Evolutionary conservation across 2,113 vertebrate species (phyloP), one percentile per base, ranked within the genome.

Genomic region (Actinemys pallida): DNA sequence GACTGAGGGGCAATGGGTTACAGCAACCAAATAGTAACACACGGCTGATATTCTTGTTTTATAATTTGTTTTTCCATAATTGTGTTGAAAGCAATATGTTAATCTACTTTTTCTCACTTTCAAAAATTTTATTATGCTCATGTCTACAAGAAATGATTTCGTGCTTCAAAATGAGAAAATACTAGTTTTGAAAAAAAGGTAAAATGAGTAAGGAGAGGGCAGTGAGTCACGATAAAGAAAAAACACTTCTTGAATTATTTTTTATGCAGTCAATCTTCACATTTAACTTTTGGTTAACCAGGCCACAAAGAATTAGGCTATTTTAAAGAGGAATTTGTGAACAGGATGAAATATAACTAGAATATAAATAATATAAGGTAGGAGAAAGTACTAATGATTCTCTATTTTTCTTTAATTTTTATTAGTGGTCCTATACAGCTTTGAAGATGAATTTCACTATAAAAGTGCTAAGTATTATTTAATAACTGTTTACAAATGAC

Each of bases 391-490:
- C 87, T 97, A 97, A 96, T 97, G 96, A 89, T 97, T 97, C 91
- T 91, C 89, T 95, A 88, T 96, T 97, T 96, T 96, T 90, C 81
- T 27, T 57, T 95, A 79, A 54, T 94, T 96, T 97, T 96, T 95
- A 87, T 96, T 97, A 96, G 96, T 96, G 90, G 50, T 88, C 90
- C 96, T 96, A 52, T 97, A 87, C 79, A 92, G 88, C 92, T 95
- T 91, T 88, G 87, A 96, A 97, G 95, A 97, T 97, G 79, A 96
- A 95, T 97, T 96, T 89, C 96, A 92, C 89, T 91, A 84, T 92
- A 53, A 84, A 95, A 97, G 95, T 96, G 95, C 95, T 97, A 97
- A 97, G 95, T 97, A 92, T 96, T 97, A 97, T 97, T 97, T 97
- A 97, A 97, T 97, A 94, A 91, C 47, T 92, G 84, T 88, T 96